Base-by-base conservation (phyloP, 1,140 invertebrate species). In the Micrasema longulum region DNA sequence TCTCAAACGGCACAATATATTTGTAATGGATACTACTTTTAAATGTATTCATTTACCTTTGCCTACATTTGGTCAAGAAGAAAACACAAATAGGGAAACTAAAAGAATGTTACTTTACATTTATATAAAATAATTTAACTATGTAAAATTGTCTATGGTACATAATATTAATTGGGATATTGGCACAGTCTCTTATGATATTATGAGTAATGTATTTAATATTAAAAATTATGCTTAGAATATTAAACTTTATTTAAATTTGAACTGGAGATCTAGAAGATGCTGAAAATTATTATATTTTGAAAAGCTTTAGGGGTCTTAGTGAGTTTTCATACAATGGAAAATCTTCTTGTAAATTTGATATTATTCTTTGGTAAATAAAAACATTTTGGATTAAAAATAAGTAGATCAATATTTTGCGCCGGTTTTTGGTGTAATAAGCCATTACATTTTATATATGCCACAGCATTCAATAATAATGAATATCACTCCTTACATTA, bases 351-450 rank as follows among this genome's bases (percentile, higher is more conserved):
- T 26, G 26, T 14, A 55, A 31, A 26, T 55, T 14, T 31, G 23
- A 23, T 7, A 38, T 12, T 38, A 60, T 38, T 60, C 55, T 60
- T 60, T 60, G 55, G 55, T 60, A 60, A 60, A 60, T 60, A 60
- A 60, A 60, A 60, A 60, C 18, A 41, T 60, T 55, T 7, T 55
- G 35, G 5, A 38, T 57, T 43, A 20, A 4, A 60, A 60, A 38
- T 60, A 60, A 60, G 55, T 60, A 60, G 55, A 60, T 60, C 36
- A 60, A 41, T 14, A 55, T 36, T 36, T 41, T 22, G 55, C 35
- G 36, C 55, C 55, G 35, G 14, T 31, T 60, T 60, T 60, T 60
- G 55, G 55, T 60, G 55, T 18, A 57, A 20, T 60, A 38, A 60
- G 55, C 26, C 52, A 31, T 55, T 31, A 14, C 20, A 23, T 20